Base-by-base conservation (phyloP, 2,113 vertebrate genomes). In the Siniperca chuatsi region DNA sequence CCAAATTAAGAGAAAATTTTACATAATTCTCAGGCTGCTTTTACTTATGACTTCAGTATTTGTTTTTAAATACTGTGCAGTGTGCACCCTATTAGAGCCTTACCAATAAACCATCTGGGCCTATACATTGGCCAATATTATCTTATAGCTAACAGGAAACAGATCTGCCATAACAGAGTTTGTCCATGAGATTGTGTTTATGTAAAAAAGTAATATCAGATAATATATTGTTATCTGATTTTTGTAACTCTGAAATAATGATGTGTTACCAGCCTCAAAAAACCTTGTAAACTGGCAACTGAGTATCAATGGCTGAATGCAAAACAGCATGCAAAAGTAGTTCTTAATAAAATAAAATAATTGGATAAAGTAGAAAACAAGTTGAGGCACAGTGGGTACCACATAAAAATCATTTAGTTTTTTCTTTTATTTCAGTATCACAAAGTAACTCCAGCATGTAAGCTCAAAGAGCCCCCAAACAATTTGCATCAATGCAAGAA, bases 1-100 rank as follows among this genome's bases (percentile, higher is more conserved):
- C 6, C 0, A 29, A 20, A 60, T 61, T 6, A 6, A 40, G 40
- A 6, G 40, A 40, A 29, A 29, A 29, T 29, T 29, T 29, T 29
- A 29, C 29, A 29, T 29, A 29, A 29, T 29, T 29, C 29, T 29
- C 29, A 29, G 29, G 10, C 48, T 12, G 29, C 18, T 35, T 62
- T 61, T 29, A 21, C 33, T 20, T 42, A 6, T 40, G 35, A 64
- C 9, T 23, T 65, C 18, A 64, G 8, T 21, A 64, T 20, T 61
- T 61, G 25, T 33, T 61, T 16, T 11, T 11, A 37, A 40, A 40
- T 37, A 5, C 16, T 2, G 3, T 37, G 35, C 35, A 37, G 35
- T 2, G 4, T 12, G 8, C 1, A 10, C 29, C 2, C 8, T 20
- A 18, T 18, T 18, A 18, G 6, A 62, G 3, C 1, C 9, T 0